Conservation (phyloP, 2,797 vertebrate species). For the Thamnophis elegans region DNA sequence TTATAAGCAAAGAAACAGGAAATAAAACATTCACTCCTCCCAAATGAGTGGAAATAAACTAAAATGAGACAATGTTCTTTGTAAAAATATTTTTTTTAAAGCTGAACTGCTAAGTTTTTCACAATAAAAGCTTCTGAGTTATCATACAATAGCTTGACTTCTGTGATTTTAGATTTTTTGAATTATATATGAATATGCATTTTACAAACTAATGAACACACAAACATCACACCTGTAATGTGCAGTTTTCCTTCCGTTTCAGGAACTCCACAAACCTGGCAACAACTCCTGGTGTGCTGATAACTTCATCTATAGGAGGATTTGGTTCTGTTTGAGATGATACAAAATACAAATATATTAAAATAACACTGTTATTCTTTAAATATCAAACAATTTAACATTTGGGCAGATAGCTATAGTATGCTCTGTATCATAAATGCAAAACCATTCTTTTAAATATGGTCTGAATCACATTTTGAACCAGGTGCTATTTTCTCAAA, state of each 20-base stretch:
- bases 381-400: not conserved
- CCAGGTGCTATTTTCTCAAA: not conserved
- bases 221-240: conserved; percentile 72
- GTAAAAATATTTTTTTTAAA: not conserved
- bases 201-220: conserved; percentile 11
- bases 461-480: not conserved
- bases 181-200: not conserved
- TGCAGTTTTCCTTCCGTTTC: conserved; percentile 80
- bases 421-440: not conserved
- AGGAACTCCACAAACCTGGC: conserved; percentile 91
- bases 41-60: not conserved
- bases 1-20: not conserved
- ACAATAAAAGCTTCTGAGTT: not conserved
- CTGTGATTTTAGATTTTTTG: not conserved
- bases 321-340: conserved; percentile 85
- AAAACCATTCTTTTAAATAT: not conserved
- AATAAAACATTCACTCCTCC: not conserved
- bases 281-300: conserved; percentile 91
- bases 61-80: not conserved
- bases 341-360: conserved; percentile 18
- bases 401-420: not conserved
- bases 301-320: conserved; percentile 97
- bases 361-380: not conserved
- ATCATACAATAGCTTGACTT: not conserved
- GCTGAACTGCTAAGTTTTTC: not conserved